phyloP scores from a whole-genome alignment of 2,113 vertebrate genomes.

The Carollia perspicillata region DNA sequence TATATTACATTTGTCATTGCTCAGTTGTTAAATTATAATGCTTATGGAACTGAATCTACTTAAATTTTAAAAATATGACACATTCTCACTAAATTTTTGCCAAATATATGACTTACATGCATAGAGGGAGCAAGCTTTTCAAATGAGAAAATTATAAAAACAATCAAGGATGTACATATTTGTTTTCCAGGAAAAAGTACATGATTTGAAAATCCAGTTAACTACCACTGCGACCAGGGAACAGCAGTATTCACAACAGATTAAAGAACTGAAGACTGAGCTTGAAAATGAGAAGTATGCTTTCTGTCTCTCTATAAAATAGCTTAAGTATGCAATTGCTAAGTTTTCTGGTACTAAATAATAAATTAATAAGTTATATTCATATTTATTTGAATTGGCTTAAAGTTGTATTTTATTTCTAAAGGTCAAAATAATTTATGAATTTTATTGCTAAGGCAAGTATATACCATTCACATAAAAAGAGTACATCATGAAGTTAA shows the following conservation, averaged over 20 bases:
- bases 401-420: conserved; percentile 34
- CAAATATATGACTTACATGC: background rate
- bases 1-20: conserved; percentile 28
- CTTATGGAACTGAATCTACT: conserved; percentile 17
- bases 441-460: conserved; percentile 25
- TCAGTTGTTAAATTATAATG: conserved; percentile 46
- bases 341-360: conserved; percentile 47
- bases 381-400: conserved; percentile 12
- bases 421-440: conserved; percentile 26
- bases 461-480: background rate
- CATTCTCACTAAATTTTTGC: background rate
- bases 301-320: background rate
- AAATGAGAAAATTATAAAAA: conserved; percentile 27
- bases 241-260: conserved; percentile 76
- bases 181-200: conserved; percentile 83
- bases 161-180: conserved; percentile 10
- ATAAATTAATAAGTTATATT: conserved; percentile 25
- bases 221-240: conserved; percentile 81
- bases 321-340: background rate
- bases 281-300: conserved; percentile 84
- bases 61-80: conserved; percentile 11
- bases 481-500: conserved; percentile 8
- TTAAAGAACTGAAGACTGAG: conserved; percentile 81
- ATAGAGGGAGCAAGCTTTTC: background rate
- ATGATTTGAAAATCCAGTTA: conserved; percentile 83